Conservation (phyloP, 1,140 invertebrate genomes). For the Diorhabda carinulata region DNA sequence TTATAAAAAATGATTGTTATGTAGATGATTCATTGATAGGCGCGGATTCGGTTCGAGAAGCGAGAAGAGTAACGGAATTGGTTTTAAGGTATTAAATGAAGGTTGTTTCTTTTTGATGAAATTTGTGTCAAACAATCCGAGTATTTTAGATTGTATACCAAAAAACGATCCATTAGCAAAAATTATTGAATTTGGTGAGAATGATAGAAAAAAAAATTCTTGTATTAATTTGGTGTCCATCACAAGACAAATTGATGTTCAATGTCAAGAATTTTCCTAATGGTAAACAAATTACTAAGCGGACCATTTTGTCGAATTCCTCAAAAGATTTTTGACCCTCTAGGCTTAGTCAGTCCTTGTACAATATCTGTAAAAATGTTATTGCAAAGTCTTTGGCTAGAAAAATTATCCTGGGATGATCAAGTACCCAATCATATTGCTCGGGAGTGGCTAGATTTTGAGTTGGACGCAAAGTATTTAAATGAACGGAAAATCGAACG, state of each 20-base stretch:
- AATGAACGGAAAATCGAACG: background rate
- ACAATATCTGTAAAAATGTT: background rate
- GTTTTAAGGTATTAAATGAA: background rate
- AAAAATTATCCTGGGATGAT: background rate
- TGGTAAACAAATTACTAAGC: background rate
- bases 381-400: background rate
- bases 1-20: constrained; percentile 1
- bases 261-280: background rate
- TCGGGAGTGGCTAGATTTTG: background rate
- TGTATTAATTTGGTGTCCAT: background rate
- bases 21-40: background rate
- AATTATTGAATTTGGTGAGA: background rate
- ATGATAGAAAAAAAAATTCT: background rate
- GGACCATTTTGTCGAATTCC: background rate
- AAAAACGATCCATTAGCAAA: background rate
- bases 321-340: background rate
- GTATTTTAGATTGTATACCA: background rate
- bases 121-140: background rate
- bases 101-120: background rate
- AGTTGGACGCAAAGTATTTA: background rate
- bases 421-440: background rate
- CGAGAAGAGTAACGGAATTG: background rate
- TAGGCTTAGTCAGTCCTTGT: background rate
- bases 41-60: background rate
- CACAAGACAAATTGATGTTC: background rate